Base-by-base conservation (phyloP, 2,888 invertebrate genomes). In the Conops quadrifasciatus region DNA sequence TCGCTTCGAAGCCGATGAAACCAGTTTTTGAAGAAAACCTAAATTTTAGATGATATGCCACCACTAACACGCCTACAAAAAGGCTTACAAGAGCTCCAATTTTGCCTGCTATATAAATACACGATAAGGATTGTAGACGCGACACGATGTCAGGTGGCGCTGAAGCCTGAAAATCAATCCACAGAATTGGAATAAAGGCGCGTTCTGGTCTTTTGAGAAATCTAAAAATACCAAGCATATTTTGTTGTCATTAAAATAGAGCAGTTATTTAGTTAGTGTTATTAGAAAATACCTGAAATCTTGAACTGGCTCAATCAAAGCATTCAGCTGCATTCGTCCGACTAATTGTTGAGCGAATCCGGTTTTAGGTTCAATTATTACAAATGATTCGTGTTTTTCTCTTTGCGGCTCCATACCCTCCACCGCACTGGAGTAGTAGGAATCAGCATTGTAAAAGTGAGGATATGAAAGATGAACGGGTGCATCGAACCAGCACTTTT, bases 401-500 rank as follows among this genome's bases (percentile, higher is more conserved):
- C 79, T 66, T 0, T 89, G 88, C 0, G 95, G 93, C 1, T 85
- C 77, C 81, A 96, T 79, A 0, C 95, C 96, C 0, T 87, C 87
- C 0, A 95, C 89, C 53, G 87, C 86, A 13, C 90, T 86, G 16
- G 87, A 75, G 71, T 93, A 91, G 72, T 84, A 87, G 0, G 90
- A 89, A 85, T 94, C 94, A 0, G 89, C 95, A 77, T 91, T 88
- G 80, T 91, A 88, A 84, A 94, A 95, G 86, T 96, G 95, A 0
- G 96, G 96, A 76, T 93, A 89, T 1, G 94, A 93, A 73, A 94
- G 89, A 81, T 93, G 94, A 0, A 92, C 91, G 0, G 96, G 95
- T 0, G 94, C 92, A 4, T 92, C 93, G 79, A 88, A 92, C 66
- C 93, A 89, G 77, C 94, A 94, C 1, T 91, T 87, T 0, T 93